Percentiles rank a stretch among this genome's conserved stretches.
phyloP scores from a whole-genome alignment of 2,113 vertebrate species.

The Lepisosteus osseus region DNA sequence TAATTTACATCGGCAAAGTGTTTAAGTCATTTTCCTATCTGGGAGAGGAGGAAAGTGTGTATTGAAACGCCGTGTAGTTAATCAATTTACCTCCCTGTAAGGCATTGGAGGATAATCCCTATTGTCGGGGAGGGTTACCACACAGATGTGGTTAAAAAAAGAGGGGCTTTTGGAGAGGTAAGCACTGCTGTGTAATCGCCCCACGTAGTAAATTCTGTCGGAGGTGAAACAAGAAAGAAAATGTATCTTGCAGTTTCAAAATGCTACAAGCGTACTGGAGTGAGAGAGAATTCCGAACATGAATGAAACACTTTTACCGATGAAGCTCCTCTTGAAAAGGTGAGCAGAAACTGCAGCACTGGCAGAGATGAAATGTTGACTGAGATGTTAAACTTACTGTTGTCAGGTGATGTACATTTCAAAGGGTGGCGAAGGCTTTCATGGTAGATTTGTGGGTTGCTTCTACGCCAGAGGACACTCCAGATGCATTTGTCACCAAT shows the following conservation, averaged over 20 bases:
- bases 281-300: no score
- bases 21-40: conserved; percentile 2
- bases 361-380: no score
- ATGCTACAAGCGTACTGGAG: no score
- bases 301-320: neutral
- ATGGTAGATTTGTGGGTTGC: neutral
- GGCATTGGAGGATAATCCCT: neutral
- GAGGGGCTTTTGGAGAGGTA: neutral
- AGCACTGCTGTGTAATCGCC: neutral
- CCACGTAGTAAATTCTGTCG: neutral
- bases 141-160: neutral
- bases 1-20: neutral
- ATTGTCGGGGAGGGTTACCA: conserved; percentile 1
- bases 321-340: neutral
- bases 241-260: neutral
- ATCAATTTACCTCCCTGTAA: neutral
- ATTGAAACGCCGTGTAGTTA: neutral
- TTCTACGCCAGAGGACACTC: no score
- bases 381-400: no score
- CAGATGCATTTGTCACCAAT: no score
- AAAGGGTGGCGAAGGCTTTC: neutral
- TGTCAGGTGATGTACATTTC: neutral
- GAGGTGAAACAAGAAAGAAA: neutral
- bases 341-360: no score
- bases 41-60: neutral